A percentile compares a stretch with the other conserved stretches of the same genome.
Conservation (phyloP, 2,888 invertebrate genomes). For the Hipparchia semele region DNA sequence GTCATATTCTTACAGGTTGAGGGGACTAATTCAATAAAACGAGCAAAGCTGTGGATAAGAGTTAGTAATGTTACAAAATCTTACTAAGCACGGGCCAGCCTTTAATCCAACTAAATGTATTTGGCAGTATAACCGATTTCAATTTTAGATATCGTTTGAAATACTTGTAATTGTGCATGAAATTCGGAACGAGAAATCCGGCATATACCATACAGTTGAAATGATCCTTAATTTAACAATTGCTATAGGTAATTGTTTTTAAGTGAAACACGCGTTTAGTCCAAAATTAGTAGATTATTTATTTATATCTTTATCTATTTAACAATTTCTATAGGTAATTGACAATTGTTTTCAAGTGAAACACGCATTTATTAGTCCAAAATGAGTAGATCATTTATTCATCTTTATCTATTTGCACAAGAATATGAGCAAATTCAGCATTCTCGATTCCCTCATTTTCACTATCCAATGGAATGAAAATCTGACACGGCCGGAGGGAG, state of each 20-base stretch:
- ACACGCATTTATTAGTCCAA: too few species aligned
- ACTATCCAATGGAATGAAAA: too few species aligned
- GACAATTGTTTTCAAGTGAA: too few species aligned
- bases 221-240: constrained; percentile 5
- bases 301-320: too few species aligned
- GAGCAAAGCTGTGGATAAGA: neutral
- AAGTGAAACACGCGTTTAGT: neutral
- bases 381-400: too few species aligned
- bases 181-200: constrained; percentile 40
- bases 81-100: constrained; percentile 30
- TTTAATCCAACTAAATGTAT: constrained; percentile 42
- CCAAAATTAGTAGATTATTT: too few species aligned
- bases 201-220: constrained; percentile 28
- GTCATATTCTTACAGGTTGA: too few species aligned
- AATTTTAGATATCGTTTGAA: constrained; percentile 45
- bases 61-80: constrained; percentile 10
- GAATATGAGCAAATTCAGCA: too few species aligned
- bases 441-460: too few species aligned
- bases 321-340: too few species aligned
- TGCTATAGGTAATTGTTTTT: neutral
- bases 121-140: constrained; percentile 45
- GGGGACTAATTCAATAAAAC: neutral
- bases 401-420: neutral
- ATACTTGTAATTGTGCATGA: constrained; percentile 44
- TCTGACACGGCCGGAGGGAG: too few species aligned